phyloP scores from a whole-genome alignment of 1,140 invertebrate genomes.

The Camponotus pennsylvanicus region DNA sequence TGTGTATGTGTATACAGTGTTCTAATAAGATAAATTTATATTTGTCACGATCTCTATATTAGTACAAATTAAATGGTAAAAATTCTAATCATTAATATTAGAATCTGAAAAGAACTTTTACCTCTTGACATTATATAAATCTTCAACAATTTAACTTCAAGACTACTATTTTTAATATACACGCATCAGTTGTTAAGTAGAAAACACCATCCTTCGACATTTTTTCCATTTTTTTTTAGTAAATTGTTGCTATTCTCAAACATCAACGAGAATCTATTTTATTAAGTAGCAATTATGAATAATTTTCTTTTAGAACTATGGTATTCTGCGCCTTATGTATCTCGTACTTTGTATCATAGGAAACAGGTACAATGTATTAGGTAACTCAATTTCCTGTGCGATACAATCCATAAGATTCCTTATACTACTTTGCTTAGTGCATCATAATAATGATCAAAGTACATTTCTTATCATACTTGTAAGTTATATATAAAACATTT shows the following conservation, averaged over 20 bases:
- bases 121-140: not conserved
- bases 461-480: conserved; percentile 22
- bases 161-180: conserved; percentile 26
- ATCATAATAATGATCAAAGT: conserved; percentile 27
- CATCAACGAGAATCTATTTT: not conserved
- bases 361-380: conserved; percentile 59
- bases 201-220: conserved; percentile 14
- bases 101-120: conserved; percentile 22
- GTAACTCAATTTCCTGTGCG: conserved; percentile 58
- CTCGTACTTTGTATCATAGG: conserved; percentile 52
- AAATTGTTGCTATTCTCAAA: not conserved
- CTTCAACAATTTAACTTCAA: conserved; percentile 16
- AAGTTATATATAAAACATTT: conserved; percentile 50
- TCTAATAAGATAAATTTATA: conserved; percentile 29
- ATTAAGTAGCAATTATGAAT: conserved; percentile 24
- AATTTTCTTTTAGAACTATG: conserved; percentile 1
- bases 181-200: conserved; percentile 30
- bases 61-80: conserved; percentile 38
- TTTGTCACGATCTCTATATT: conserved; percentile 34
- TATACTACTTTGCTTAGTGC: not conserved
- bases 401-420: conserved; percentile 55
- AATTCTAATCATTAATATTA: conserved; percentile 45
- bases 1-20: not conserved
- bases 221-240: conserved; percentile 11
- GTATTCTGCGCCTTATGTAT: not conserved